phyloP scores from a whole-genome alignment of 2,888 invertebrate species.

The Coleophora deauratella region DNA sequence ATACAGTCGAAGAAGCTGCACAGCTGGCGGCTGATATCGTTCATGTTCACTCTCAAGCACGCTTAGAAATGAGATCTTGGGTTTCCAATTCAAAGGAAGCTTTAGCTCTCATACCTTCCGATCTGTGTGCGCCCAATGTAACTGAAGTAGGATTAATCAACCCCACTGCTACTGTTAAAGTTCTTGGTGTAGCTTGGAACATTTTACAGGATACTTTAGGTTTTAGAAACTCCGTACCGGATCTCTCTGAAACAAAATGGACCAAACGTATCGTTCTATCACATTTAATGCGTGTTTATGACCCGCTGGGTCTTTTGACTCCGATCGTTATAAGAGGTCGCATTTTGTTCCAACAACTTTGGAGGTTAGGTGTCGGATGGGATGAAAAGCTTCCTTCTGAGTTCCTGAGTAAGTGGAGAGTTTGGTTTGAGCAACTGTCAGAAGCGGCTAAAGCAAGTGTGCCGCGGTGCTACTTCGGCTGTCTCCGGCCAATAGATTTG shows the following conservation, averaged over 20 bases:
- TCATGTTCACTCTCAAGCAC: neutral
- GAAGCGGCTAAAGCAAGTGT: neutral
- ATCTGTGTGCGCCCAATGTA: no score
- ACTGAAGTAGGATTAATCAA: no score
- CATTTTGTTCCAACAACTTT: neutral
- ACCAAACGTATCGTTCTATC: neutral
- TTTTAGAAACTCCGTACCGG: no score
- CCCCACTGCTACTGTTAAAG: no score
- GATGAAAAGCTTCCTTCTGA: neutral
- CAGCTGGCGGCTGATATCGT: neutral
- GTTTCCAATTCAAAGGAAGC: neutral
- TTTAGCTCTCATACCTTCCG: neutral
- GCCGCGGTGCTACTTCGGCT: neutral
- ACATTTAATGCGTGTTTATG: neutral
- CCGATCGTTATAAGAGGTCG: neutral
- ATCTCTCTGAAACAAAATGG: no score
- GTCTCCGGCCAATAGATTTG: neutral
- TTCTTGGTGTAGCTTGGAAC: no score
- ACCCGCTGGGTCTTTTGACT: no score
- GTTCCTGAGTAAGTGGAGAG: neutral
- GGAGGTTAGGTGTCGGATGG: neutral
- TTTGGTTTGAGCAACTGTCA: neutral
- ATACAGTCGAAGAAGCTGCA: neutral
- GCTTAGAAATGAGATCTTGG: constrained; percentile 2
- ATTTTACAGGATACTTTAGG: no score